Evolutionary conservation across 2,888 invertebrate genomes (phyloP).

Genomic region (Lasioglossum leucozonium): DNA sequence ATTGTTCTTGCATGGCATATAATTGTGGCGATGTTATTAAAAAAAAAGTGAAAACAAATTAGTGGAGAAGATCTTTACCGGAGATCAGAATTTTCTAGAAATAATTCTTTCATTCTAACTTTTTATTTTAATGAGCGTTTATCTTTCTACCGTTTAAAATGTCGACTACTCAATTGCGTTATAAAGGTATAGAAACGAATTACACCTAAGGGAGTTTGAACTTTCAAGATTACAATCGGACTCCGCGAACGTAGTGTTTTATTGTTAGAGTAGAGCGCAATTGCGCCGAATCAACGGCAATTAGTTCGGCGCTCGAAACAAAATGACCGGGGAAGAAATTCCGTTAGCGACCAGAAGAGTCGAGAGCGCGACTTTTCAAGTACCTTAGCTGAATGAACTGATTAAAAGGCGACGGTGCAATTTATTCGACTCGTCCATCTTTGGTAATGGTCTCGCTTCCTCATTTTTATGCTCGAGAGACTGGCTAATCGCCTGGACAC

Average conservation of each 20-base stretch:
- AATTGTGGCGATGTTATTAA: too few species aligned
- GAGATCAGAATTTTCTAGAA: too few species aligned
- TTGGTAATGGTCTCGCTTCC: neutral
- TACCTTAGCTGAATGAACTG: neutral
- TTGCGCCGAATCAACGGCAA: neutral
- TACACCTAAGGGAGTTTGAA: neutral
- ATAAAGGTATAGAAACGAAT: neutral
- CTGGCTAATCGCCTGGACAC: neutral
- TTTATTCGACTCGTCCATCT: neutral
- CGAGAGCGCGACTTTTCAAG: neutral
- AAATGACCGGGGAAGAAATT: neutral
- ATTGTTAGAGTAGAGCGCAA: neutral
- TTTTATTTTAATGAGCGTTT: neutral
- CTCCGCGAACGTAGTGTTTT: neutral
- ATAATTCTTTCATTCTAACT: too few species aligned
- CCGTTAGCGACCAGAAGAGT: neutral
- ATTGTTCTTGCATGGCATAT: too few species aligned
- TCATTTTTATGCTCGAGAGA: neutral
- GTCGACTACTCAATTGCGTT: neutral
- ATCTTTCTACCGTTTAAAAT: neutral
- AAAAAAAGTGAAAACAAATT: too few species aligned
- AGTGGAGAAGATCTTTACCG: too few species aligned
- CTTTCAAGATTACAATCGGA: neutral
- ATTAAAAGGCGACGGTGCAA: slow-evolving; percentile 6
- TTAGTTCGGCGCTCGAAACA: neutral